Evolutionary conservation across 1,140 invertebrate species (phyloP), one percentile per base, ranked within the genome.

Genomic region (Palaemon carinicauda): DNA sequence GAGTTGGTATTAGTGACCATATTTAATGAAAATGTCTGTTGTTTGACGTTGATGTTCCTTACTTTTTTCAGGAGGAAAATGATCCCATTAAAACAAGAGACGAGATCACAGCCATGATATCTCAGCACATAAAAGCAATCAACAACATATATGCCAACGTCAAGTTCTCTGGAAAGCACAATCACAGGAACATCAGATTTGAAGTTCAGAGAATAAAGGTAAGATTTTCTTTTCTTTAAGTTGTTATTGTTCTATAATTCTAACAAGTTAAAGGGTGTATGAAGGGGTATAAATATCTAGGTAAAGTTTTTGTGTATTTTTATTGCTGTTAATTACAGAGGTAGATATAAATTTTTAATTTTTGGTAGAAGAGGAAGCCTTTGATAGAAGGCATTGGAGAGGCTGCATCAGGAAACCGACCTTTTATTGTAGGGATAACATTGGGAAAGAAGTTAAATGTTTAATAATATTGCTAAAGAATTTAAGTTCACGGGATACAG

Each of bases 71-170:
- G 79, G 80, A 92, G 90, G 91, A 92, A 84, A 87, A 90, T 51
- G 92, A 93, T 88, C 90, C 92, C 65, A 95, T 95, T 90, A 98
- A 97, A 92, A 98, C 97, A 10, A 93, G 96, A 75, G 98, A 99
- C 92, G 98, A 99, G 93, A 99, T 99, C 91, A 93, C 98, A 81
- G 98, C 97, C 0, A 93, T 99, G 83, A 99, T 99, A 92, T 97
- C 98, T 54, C 98, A 98, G 92, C 98, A 99, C 92, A 98, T 99
- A 71, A 98, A 98, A 90, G 98, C 98, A 80, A 97, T 99, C 89
- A 99, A 99, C 93, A 97, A 97, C 91, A 99, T 99, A 91, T 99
- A 99, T 92, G 94, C 96, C 89, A 96, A 96, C 91, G 99, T 98
- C 52, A 96, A 95, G 91, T 99, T 99, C 92, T 95, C 97, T 92